These are phyloP conservation scores for Pristis pectinata DNA, from an alignment of 2,797 vertebrate genomes.

Conservation along the genomic window DNA sequence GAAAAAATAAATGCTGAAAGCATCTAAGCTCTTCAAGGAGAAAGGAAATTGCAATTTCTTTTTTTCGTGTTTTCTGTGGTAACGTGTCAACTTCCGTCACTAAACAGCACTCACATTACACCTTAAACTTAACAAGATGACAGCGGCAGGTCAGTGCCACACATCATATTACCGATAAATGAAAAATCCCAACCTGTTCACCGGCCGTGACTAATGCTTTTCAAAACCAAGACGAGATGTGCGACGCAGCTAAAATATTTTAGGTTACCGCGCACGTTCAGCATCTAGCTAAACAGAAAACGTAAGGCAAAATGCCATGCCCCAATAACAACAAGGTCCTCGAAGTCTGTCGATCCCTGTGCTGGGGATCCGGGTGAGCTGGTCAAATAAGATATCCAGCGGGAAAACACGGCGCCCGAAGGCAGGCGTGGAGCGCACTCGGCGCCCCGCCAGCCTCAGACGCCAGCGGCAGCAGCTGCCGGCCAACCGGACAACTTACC, in stretches of 20 bases:
- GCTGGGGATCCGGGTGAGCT: not conserved
- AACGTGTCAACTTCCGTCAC: not conserved
- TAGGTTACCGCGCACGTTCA: not conserved
- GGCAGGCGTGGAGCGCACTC: not conserved
- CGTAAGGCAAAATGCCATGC: not conserved
- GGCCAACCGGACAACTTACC: not conserved
- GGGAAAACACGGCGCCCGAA: not conserved
- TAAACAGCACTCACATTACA: not conserved
- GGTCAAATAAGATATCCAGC: not conserved
- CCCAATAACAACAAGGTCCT: not conserved
- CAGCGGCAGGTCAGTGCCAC: not conserved
- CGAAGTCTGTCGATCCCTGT: too few relatives aligned
- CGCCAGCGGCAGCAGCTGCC: not conserved
- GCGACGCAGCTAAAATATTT: not conserved
- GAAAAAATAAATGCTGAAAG: not conserved
- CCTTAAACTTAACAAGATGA: not conserved
- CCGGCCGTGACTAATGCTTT: not conserved
- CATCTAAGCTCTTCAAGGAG: not conserved
- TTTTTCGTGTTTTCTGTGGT: not conserved
- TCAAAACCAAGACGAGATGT: not conserved
- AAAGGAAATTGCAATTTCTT: not conserved
- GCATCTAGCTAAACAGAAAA: not conserved
- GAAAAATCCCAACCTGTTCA: not conserved
- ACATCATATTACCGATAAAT: not conserved
- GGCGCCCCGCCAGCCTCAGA: not conserved